phyloP scores from a whole-genome alignment of 1,140 invertebrate genomes.

The Apis dorsata region DNA sequence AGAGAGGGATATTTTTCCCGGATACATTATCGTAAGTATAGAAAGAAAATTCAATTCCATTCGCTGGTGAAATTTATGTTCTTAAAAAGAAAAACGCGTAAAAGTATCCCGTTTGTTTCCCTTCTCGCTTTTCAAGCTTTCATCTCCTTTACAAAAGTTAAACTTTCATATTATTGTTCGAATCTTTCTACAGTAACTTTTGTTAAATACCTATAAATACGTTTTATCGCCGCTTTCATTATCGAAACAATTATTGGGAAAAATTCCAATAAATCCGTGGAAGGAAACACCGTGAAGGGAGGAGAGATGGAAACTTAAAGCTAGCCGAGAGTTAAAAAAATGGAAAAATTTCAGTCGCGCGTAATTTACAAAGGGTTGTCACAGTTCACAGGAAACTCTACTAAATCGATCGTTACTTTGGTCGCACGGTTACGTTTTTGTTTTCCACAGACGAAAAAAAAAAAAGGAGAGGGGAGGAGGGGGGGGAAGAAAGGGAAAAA shows the following conservation, averaged over 20 bases:
- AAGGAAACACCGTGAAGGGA: too few species aligned
- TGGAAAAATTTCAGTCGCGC: neutral
- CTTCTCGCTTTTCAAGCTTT: neutral
- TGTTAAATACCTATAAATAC: neutral
- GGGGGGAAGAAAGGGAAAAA: neutral
- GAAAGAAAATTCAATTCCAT: neutral
- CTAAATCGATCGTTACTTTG: constrained; percentile 31
- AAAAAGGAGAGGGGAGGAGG: too few species aligned
- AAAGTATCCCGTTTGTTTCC: neutral
- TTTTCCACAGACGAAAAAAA: neutral
- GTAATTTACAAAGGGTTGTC: constrained; percentile 10
- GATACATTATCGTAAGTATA: neutral
- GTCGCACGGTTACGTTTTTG: constrained; percentile 14
- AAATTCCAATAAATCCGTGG: neutral
- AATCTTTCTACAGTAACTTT: too few species aligned
- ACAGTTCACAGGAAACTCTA: constrained; percentile 23
- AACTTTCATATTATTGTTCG: neutral
- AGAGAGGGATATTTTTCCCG: neutral
- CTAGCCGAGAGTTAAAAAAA: neutral
- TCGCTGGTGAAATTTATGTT: neutral
- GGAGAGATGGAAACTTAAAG: neutral
- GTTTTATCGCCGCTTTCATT: neutral
- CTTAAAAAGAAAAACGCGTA: too few species aligned
- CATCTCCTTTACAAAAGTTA: neutral
- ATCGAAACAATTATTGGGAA: neutral